Percentiles rank a stretch among this genome's conserved stretches.
Conservation (phyloP, 2,797 vertebrate species). For the Pampus argenteus region DNA sequence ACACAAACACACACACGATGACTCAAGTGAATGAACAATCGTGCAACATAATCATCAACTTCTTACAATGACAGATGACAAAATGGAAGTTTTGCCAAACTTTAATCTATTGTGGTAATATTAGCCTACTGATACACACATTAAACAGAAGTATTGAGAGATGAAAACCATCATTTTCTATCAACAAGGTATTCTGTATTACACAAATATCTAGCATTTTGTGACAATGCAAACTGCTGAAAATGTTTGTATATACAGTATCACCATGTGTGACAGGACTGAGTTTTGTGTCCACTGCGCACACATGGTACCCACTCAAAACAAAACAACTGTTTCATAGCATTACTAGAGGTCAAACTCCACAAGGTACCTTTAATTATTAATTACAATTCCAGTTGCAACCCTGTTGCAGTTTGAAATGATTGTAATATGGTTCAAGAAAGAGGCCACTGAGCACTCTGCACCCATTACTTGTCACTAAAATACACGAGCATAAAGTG, state of each 20-base stretch:
- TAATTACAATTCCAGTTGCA: not conserved
- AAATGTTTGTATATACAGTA: too few species aligned
- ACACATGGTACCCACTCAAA: not conserved
- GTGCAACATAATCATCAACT: not conserved
- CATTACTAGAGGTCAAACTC: not conserved
- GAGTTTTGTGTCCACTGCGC: too few species aligned
- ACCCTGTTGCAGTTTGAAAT: not conserved
- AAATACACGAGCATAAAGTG: too few species aligned
- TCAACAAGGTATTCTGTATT: too few species aligned
- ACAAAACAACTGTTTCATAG: not conserved
- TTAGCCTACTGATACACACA: too few species aligned
- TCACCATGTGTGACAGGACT: too few species aligned
- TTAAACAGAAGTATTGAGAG: too few species aligned
- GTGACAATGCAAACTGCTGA: too few species aligned
- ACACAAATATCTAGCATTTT: too few species aligned
- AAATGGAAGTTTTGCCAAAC: slow-evolving; percentile 3
- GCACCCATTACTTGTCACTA: not conserved
- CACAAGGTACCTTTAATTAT: not conserved
- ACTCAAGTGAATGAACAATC: slow-evolving; percentile 16
- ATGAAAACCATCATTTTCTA: too few species aligned
- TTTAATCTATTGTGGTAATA: too few species aligned
- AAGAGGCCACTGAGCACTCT: slow-evolving; percentile 1
- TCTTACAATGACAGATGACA: not conserved
- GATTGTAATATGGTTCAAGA: not conserved
- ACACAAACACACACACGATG: too few species aligned